Conservation (phyloP, 2,888 invertebrate species). For the Agrochola macilenta region DNA sequence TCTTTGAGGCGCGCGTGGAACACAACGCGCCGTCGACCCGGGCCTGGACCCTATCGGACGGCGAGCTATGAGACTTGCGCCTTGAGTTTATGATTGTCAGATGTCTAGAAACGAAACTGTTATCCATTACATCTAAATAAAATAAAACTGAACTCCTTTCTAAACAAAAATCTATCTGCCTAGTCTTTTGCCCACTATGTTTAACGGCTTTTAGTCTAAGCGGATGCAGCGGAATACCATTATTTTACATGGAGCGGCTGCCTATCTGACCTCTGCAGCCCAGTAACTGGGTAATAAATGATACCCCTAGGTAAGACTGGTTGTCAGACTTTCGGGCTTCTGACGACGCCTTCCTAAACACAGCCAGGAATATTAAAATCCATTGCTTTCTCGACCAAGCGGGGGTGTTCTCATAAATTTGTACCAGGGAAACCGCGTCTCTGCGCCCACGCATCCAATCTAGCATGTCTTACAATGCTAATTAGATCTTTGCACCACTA, state of each 20-base stretch:
- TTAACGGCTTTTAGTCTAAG: too few species aligned
- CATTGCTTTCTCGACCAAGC: constrained; percentile 43
- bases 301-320: too few species aligned
- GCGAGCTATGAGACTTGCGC: too few species aligned
- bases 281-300: too few species aligned
- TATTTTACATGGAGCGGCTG: too few species aligned
- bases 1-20: too few species aligned
- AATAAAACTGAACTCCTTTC: constrained; percentile 4
- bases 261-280: too few species aligned
- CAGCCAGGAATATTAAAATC: constrained; percentile 42
- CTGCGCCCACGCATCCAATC: constrained; percentile 76
- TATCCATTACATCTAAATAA: constrained; percentile 6
- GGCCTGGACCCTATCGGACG: too few species aligned
- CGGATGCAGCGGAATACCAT: too few species aligned
- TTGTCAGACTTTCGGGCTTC: too few species aligned
- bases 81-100: neutral
- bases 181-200: too few species aligned
- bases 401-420: constrained; percentile 74
- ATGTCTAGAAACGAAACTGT: neutral
- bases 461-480: constrained; percentile 75
- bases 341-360: neutral
- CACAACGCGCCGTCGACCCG: too few species aligned
- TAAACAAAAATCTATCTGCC: neutral
- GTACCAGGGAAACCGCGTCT: constrained; percentile 66
- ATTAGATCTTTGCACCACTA: constrained; percentile 81